Percentiles rank a stretch among this genome's conserved stretches.
These are phyloP conservation scores for Chymomyza caudatula DNA, from an alignment of 2,888 invertebrate genomes.

Conservation along the genomic window DNA sequence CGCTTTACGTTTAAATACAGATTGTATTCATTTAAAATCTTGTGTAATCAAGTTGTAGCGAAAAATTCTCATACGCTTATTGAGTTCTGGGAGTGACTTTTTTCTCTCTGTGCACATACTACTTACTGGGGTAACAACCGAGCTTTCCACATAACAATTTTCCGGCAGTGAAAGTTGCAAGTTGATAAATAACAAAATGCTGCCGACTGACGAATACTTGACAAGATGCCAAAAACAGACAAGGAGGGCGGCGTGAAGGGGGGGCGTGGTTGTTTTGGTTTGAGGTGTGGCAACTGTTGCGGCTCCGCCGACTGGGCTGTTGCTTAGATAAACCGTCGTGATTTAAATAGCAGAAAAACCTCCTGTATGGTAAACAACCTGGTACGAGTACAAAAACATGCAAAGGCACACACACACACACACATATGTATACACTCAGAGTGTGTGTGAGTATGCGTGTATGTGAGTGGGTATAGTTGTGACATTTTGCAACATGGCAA, in stretches of 20 bases:
- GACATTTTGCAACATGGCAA: conserved; percentile 64
- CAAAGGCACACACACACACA: background rate
- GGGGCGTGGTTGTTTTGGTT: background rate
- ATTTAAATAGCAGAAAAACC: conserved; percentile 70
- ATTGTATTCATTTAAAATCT: too few relatives aligned
- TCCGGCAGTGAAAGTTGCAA: background rate
- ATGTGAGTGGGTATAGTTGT: conserved; percentile 25
- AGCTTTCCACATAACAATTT: background rate
- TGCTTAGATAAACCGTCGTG: conserved; percentile 70
- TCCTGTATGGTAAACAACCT: conserved; percentile 44
- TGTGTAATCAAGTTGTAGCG: too few relatives aligned
- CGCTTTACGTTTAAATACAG: too few relatives aligned
- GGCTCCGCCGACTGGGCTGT: conserved; percentile 36
- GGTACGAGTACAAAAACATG: conserved; percentile 27
- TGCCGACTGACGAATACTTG: conserved; percentile 52
- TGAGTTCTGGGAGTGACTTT: too few relatives aligned
- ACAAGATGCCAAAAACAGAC: conserved; percentile 66
- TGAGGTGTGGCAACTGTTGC: conserved; percentile 42
- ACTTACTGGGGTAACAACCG: background rate
- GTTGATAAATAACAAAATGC: conserved; percentile 2
- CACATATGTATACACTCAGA: too few relatives aligned
- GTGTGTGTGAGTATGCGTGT: background rate
- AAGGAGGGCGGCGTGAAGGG: conserved; percentile 36
- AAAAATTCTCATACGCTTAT: too few relatives aligned
- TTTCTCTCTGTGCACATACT: too few relatives aligned